Evolutionary conservation across 1,140 invertebrate species (phyloP).

Genomic region (Meloidogyne hapla): DNA sequence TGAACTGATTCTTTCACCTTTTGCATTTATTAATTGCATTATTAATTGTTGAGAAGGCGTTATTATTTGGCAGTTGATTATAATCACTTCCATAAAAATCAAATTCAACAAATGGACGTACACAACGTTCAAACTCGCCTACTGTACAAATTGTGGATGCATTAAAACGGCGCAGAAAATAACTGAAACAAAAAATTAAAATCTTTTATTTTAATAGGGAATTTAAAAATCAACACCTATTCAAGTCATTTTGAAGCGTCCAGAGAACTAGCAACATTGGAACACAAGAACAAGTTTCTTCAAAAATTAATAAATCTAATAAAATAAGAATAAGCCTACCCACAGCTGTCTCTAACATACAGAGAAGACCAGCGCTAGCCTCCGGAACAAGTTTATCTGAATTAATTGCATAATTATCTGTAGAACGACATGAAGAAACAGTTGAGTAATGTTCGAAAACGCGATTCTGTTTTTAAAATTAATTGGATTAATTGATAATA

Average conservation of each 20-base stretch:
- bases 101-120: slow-evolving; percentile 37
- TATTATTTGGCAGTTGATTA: slow-evolving; percentile 10
- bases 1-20: slow-evolving; percentile 30
- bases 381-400: neutral
- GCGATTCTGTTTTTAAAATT: neutral
- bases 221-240: slow-evolving; percentile 30
- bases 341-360: slow-evolving; percentile 32
- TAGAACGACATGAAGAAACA: neutral
- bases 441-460: neutral
- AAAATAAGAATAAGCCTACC: neutral
- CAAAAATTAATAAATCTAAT: slow-evolving; percentile 1
- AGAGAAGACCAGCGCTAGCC: neutral
- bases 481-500: neutral
- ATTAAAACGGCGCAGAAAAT: slow-evolving; percentile 41
- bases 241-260: slow-evolving; percentile 43
- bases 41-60: slow-evolving; percentile 1
- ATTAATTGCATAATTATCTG: neutral
- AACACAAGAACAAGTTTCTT: slow-evolving; percentile 34
- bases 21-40: slow-evolving; percentile 27
- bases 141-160: slow-evolving; percentile 48
- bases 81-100: slow-evolving; percentile 26
- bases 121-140: slow-evolving; percentile 36
- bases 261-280: slow-evolving; percentile 43
- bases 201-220: neutral
- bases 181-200: slow-evolving; percentile 26